Conservation (phyloP, 1,140 invertebrate species). For the Lethrus apterus region DNA sequence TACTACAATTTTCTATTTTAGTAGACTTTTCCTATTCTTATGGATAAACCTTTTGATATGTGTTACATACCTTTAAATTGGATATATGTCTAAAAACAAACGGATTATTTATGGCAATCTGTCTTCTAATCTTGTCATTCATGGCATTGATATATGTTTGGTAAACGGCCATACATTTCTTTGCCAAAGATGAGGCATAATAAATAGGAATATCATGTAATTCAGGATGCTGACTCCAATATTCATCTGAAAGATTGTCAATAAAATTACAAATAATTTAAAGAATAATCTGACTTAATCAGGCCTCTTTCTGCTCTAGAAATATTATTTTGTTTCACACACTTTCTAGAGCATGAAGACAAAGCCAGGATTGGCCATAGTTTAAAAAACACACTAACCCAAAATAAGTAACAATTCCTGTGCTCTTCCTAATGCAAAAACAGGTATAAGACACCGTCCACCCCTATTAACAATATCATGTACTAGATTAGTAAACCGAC, state of each 20-base stretch:
- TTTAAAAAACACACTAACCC: no score
- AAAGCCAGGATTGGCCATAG: no score
- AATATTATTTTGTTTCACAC: no score
- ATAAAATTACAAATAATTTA: slow-evolving; percentile 20
- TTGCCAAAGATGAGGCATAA: slow-evolving; percentile 97
- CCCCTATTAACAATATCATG: slow-evolving; percentile 94
- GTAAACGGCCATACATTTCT: slow-evolving; percentile 99
- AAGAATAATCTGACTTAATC: no score
- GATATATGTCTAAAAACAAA: slow-evolving; percentile 99
- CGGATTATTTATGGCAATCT: slow-evolving; percentile 97
- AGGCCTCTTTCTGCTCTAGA: no score
- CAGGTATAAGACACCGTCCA: slow-evolving; percentile 95
- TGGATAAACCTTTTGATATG: no score
- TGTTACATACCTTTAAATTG: slow-evolving; percentile 94
- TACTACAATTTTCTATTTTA: slow-evolving; percentile 5
- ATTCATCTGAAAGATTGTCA: slow-evolving; percentile 70
- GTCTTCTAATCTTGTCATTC: slow-evolving; percentile 94
- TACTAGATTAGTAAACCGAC: slow-evolving; percentile 88
- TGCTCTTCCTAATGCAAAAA: slow-evolving; percentile 95
- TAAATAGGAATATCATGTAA: slow-evolving; percentile 99
- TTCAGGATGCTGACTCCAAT: slow-evolving; percentile 97
- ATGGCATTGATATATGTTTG: slow-evolving; percentile 99
- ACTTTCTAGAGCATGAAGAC: no score
- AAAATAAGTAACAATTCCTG: slow-evolving; percentile 94
- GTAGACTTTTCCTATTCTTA: no score